Evolutionary conservation across 2,888 invertebrate genomes (phyloP).

Genomic region (Euclidia mi): DNA sequence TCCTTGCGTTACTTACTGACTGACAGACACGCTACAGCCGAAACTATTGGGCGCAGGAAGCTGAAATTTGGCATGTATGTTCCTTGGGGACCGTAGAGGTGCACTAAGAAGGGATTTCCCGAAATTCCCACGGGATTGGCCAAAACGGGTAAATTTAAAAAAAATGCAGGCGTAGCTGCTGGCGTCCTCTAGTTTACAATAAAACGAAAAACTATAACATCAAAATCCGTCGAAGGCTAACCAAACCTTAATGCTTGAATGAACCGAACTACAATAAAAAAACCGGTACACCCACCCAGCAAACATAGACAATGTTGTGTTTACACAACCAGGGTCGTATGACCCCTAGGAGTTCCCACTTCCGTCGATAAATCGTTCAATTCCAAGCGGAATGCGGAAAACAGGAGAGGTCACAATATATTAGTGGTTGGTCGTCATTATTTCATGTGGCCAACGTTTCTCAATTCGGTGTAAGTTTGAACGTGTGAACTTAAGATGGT

Average conservation of each 20-base stretch:
- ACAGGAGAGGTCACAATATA: slow-evolving; percentile 47
- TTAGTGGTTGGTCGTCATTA: slow-evolving; percentile 48
- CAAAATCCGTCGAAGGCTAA: slow-evolving; percentile 24
- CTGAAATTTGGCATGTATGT: no score
- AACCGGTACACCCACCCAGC: slow-evolving; percentile 80
- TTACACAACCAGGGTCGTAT: slow-evolving; percentile 66
- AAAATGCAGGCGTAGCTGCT: no score
- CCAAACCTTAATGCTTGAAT: slow-evolving; percentile 57
- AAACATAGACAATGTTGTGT: slow-evolving; percentile 77
- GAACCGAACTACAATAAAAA: slow-evolving; percentile 64
- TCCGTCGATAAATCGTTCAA: slow-evolving; percentile 44
- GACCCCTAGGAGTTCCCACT: slow-evolving; percentile 56
- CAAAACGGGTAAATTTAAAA: no score
- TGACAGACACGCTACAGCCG: no score
- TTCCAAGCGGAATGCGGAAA: slow-evolving; percentile 52
- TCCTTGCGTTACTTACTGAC: no score
- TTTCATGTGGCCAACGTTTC: slow-evolving; percentile 72
- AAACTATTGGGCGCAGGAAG: no score
- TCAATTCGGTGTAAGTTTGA: slow-evolving; percentile 66
- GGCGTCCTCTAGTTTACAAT: no score
- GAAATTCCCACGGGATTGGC: no score
- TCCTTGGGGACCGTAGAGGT: no score
- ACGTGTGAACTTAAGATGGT: slow-evolving; percentile 64
- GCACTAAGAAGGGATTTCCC: no score
- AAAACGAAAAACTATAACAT: not conserved